phyloP scores from a whole-genome alignment of 2,113 vertebrate species.

The Phaethon lepturus region DNA sequence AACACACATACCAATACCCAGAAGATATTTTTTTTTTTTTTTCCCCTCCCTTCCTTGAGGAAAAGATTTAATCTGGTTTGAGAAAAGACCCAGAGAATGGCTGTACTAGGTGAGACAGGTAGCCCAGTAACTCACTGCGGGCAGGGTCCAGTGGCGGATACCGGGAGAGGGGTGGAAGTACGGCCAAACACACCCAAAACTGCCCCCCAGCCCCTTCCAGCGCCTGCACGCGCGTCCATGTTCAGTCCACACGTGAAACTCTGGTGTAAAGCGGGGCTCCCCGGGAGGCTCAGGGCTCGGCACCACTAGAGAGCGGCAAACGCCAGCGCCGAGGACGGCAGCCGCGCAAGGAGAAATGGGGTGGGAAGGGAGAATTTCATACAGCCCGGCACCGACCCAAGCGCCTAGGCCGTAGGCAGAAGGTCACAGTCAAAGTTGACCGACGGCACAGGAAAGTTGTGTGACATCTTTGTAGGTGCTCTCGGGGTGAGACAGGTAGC shows the following conservation, averaged over 20 bases:
- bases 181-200: rapidly evolving
- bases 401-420: rapidly evolving
- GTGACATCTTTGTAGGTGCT: not conserved
- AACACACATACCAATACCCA: rapidly evolving
- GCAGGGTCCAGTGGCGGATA: rapidly evolving
- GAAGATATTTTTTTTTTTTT: no score
- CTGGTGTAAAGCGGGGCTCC: not conserved
- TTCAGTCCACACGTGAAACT: rapidly evolving
- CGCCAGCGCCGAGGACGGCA: not conserved
- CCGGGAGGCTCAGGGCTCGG: not conserved
- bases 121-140: rapidly evolving
- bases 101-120: rapidly evolving
- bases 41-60: not conserved
- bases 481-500: not conserved
- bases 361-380: rapidly evolving
- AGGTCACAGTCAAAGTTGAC: not conserved
- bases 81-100: rapidly evolving
- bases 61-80: not conserved
- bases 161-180: rapidly evolving
- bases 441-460: rapidly evolving
- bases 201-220: not conserved
- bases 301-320: constrained; percentile 50
- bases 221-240: rapidly evolving
- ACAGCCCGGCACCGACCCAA: no score
- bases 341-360: rapidly evolving